These are phyloP conservation scores for Drosophila aff. DNA, from an alignment of 1,140 invertebrate genomes.

Conservation along the genomic window DNA sequence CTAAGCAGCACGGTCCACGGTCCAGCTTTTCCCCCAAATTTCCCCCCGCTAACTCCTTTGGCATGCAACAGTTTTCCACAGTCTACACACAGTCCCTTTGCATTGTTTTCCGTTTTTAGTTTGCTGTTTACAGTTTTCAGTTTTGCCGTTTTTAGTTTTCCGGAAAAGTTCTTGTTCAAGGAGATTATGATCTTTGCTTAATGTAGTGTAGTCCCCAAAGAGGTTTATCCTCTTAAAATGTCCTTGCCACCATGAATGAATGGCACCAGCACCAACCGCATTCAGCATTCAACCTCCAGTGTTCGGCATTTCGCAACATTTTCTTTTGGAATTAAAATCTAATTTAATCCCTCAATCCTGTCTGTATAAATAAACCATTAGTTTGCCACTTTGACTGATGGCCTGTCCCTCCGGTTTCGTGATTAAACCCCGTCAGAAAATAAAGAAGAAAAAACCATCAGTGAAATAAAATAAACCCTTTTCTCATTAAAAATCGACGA, in stretches of 20 bases:
- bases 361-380: constrained; percentile 56
- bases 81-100: not conserved
- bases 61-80: constrained; percentile 39
- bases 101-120: constrained; percentile 37
- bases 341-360: constrained; percentile 51
- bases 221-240: constrained; percentile 43
- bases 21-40: not conserved
- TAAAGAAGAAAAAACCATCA: not conserved
- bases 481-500: constrained; percentile 62
- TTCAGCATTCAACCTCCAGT: constrained; percentile 18
- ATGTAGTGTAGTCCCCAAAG: constrained; percentile 37
- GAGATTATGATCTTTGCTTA: constrained; percentile 52
- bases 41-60: not conserved
- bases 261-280: constrained; percentile 28
- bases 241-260: constrained; percentile 27
- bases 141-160: constrained; percentile 25
- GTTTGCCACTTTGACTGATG: constrained; percentile 56
- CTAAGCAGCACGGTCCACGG: constrained; percentile 16
- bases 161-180: constrained; percentile 35
- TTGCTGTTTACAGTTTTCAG: constrained; percentile 22
- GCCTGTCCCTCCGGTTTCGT: constrained; percentile 39
- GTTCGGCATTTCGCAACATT: constrained; percentile 35
- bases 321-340: constrained; percentile 48
- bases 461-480: constrained; percentile 50
- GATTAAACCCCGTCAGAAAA: constrained; percentile 29